These are phyloP conservation scores for Poeciliopsis occidentalis DNA, from an alignment of 2,113 vertebrate species.

Conservation along the genomic window DNA sequence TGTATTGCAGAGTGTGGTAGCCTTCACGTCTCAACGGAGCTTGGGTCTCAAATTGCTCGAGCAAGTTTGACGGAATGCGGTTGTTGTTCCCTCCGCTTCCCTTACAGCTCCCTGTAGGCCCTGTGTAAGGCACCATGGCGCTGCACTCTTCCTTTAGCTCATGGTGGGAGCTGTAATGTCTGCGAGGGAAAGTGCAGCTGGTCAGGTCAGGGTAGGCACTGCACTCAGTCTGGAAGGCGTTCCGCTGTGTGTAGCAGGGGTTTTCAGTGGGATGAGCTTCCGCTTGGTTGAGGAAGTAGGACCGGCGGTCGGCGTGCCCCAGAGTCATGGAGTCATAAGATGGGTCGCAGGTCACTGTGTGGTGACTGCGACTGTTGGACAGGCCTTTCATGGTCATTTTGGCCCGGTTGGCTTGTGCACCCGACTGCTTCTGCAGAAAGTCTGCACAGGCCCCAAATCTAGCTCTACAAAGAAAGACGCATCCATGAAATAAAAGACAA, in stretches of 20 bases:
- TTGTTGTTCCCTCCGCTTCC: conserved; percentile 61
- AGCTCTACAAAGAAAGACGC: conserved; percentile 44
- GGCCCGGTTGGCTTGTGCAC: conserved; percentile 44
- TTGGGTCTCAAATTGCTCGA: conserved; percentile 94
- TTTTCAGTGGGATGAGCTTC: conserved; percentile 85
- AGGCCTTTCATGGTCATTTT: conserved; percentile 93
- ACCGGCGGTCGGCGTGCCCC: conserved; percentile 84
- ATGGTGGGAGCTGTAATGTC: conserved; percentile 93
- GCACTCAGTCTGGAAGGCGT: conserved; percentile 85
- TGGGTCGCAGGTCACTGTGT: conserved; percentile 90
- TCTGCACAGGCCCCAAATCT: conserved; percentile 57
- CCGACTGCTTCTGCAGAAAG: conserved; percentile 56
- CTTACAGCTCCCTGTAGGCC: conserved; percentile 54
- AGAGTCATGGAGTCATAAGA: conserved; percentile 84
- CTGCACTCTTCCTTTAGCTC: conserved; percentile 84
- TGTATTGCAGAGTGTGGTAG: conserved; percentile 97
- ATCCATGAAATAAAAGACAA: conserved; percentile 49
- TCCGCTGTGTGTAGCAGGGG: conserved; percentile 78
- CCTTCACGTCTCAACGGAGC: conserved; percentile 90
- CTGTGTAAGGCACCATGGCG: conserved; percentile 87
- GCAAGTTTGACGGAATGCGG: conserved; percentile 83
- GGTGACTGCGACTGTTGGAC: conserved; percentile 90
- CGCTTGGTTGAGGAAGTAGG: conserved; percentile 87
- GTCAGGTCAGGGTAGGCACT: conserved; percentile 90
- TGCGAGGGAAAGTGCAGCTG: conserved; percentile 95